These are phyloP conservation scores for Erythrocebus patas DNA, from an alignment of 2,113 vertebrate genomes.

Conservation along the genomic window DNA sequence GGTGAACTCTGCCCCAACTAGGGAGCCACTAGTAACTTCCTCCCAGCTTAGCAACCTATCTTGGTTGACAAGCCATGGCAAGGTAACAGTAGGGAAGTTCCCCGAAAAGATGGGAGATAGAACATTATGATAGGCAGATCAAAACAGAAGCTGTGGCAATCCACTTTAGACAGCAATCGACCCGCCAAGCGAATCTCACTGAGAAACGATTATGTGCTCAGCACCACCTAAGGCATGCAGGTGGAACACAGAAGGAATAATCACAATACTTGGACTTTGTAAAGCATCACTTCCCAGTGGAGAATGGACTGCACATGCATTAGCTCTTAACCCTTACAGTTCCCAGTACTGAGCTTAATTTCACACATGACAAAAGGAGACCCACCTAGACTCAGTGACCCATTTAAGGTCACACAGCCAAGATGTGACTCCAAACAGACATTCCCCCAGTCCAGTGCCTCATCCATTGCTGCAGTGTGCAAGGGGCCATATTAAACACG, in stretches of 20 bases:
- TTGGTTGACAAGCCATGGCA: not conserved
- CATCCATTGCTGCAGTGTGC: not conserved
- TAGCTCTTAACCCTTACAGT: not conserved
- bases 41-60: not conserved
- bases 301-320: not conserved
- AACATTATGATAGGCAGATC: not conserved
- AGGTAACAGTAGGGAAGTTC: not conserved
- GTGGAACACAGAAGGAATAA: not conserved
- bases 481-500: not conserved
- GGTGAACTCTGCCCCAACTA: not conserved
- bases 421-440: not conserved
- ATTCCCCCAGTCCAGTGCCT: not conserved
- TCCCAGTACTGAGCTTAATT: not conserved
- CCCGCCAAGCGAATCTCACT: not conserved
- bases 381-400: not conserved
- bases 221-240: not conserved
- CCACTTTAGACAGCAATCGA: not conserved
- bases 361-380: not conserved
- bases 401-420: not conserved
- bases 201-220: not conserved
- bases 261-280: not conserved
- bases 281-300: not conserved
- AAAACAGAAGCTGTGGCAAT: not conserved
- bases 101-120: not conserved
- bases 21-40: not conserved